A percentile compares a stretch with the other conserved stretches of the same genome.
phyloP scores from a whole-genome alignment of 2,113 vertebrate genomes.

The Sylvilagus bachmani region DNA sequence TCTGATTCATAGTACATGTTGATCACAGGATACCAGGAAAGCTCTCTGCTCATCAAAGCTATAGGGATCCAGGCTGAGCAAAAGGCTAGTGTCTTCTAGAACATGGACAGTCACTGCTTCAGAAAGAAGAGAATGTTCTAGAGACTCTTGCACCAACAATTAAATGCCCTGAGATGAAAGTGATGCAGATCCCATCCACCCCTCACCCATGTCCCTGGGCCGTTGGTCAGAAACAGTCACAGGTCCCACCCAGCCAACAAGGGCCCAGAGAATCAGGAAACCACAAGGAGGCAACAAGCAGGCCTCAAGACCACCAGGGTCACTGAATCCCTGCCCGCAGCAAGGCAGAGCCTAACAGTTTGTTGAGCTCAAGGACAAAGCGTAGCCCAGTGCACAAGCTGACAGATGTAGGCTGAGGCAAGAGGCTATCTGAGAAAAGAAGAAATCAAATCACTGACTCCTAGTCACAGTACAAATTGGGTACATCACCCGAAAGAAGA shows the following conservation, averaged over 20 bases:
- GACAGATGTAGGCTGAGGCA: background rate
- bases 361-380: background rate
- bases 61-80: background rate
- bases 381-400: background rate
- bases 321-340: background rate
- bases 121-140: conserved; percentile 6
- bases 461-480: background rate
- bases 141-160: background rate
- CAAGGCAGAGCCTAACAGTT: background rate
- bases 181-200: background rate
- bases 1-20: background rate
- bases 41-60: conserved; percentile 16
- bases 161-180: background rate
- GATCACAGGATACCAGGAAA: background rate
- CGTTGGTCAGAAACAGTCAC: background rate
- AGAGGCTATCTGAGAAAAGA: background rate
- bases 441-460: background rate
- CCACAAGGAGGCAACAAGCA: background rate
- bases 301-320: background rate
- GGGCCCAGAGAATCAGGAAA: background rate
- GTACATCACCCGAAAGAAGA: background rate
- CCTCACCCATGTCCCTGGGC: background rate
- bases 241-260: background rate
- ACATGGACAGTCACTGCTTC: background rate
- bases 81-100: background rate